Evolutionary conservation across 1,140 invertebrate genomes (phyloP).

Genomic region (Aphelinus atriplicis): DNA sequence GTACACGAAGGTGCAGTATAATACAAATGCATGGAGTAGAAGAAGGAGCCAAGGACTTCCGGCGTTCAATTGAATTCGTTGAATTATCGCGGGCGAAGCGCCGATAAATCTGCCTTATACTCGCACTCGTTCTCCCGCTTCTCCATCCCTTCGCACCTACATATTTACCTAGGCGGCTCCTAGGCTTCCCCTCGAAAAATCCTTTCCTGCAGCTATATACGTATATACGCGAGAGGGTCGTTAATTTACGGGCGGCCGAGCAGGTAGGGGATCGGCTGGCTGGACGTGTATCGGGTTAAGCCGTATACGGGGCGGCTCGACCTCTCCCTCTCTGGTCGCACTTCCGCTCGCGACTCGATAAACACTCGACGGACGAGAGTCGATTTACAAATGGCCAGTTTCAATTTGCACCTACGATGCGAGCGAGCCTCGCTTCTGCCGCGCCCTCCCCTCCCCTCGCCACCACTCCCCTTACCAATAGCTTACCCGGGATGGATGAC

Average conservation of each 20-base stretch:
- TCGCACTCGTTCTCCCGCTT: too few species aligned
- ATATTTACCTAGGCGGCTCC: background rate
- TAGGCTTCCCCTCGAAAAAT: background rate
- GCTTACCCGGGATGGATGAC: too few species aligned
- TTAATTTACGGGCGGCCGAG: slow-evolving; percentile 11
- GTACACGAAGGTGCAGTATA: too few species aligned
- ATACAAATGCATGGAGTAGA: too few species aligned
- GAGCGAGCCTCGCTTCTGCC: background rate
- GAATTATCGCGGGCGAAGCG: too few species aligned
- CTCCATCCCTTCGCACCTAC: background rate
- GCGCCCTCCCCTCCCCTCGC: background rate
- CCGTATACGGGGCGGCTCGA: background rate
- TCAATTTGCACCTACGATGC: slow-evolving; percentile 45
- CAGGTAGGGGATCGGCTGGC: background rate
- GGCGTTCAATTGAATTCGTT: too few species aligned
- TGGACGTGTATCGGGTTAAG: slow-evolving; percentile 21
- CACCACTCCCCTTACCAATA: background rate
- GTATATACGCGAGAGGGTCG: background rate
- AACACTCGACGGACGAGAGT: slow-evolving; percentile 48
- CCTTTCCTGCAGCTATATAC: background rate
- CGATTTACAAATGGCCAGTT: slow-evolving; percentile 54
- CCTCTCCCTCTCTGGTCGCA: slow-evolving; percentile 9
- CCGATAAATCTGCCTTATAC: too few species aligned
- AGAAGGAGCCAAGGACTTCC: too few species aligned
- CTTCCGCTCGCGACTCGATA: slow-evolving; percentile 45